phyloP scores from a whole-genome alignment of 2,797 vertebrate species.

The Melanotaenia nigrans region DNA sequence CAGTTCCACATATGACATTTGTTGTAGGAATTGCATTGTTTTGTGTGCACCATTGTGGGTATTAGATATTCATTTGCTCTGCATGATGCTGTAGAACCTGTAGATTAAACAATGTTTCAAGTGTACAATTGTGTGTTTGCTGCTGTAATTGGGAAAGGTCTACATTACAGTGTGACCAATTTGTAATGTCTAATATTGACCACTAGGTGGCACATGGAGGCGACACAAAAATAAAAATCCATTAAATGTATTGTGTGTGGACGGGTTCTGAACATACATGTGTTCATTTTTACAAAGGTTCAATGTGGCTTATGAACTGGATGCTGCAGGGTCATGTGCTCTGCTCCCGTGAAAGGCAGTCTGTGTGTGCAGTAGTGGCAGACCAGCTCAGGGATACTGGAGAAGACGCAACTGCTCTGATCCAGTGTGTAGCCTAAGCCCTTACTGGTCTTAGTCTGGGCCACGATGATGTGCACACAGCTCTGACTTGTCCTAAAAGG shows the following conservation, averaged over 20 bases:
- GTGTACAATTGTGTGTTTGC: constrained; percentile 3
- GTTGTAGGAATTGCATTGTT: background rate
- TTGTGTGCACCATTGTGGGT: background rate
- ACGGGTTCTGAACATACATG: constrained; percentile 5
- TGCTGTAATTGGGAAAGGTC: constrained; percentile 6
- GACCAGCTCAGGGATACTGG: constrained; percentile 91
- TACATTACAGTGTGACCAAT: background rate
- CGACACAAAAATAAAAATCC: constrained; percentile 20
- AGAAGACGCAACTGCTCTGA: constrained; percentile 91
- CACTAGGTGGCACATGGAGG: constrained; percentile 40
- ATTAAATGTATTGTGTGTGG: background rate
- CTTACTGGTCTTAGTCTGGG: constrained; percentile 93
- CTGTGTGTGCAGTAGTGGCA: constrained; percentile 91
- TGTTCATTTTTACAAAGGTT: constrained; percentile 42
- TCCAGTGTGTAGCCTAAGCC: constrained; percentile 92
- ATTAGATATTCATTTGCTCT: background rate
- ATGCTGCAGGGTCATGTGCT: constrained; percentile 93
- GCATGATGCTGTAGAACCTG: background rate
- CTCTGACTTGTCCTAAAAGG: constrained; percentile 89
- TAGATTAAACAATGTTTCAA: background rate
- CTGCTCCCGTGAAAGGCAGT: constrained; percentile 93
- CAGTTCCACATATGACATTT: constrained; percentile 1
- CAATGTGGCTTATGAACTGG: constrained; percentile 83
- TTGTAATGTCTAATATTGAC: constrained; percentile 29
- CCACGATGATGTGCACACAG: constrained; percentile 96